Base-by-base conservation (phyloP, 2,113 vertebrate genomes). In the Pseudorhombus dupliciocellatus region DNA sequence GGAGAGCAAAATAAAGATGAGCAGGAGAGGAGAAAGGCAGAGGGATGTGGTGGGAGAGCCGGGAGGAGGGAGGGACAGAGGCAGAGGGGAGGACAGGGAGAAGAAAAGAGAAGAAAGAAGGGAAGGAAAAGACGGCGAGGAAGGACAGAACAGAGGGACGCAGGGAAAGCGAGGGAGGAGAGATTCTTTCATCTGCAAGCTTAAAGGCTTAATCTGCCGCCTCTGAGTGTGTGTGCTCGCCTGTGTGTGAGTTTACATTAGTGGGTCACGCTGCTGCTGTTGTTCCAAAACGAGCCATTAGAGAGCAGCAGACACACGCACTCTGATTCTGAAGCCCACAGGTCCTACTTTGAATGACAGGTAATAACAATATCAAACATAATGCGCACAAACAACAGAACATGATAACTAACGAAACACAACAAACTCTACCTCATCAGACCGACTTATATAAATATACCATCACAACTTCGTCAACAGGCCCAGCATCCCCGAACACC, bases 141-240 rank as follows among this genome's bases (percentile, higher is more conserved):
- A 91, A 4, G 20, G 52, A 59, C 46, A 73, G 46, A 70, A 57
- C 20, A 55, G 44, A 50, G 24, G 30, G 62, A 25, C 63, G 25
- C 0, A 51, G 25, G 8, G 40, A 53, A 30, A 40, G 56, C 26
- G 14, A 68, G 18, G 25, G 42, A 62, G 25, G 71, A 54, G 72
- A 57, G 51, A 79, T 55, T 79, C 75, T 83, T 84, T 89, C 77
- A 81, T 84, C 79, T 82, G 70, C 63, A 79, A 74, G 76, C 78
- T 89, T 80, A 88, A 84, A 81, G 69, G 63, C 66, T 88, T 84
- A 88, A 86, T 87, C 77, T 75, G 60, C 79, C 67, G 81, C 46
- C 61, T 72, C 66, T 21, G 63, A 61, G 48, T 75, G 66, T 78
- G 60, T 51, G 53, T 1, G 66, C 62, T 22, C 1, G 14, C 31